Percentiles rank a stretch among this genome's conserved stretches.
These are phyloP conservation scores for Macquaria australasica DNA, from an alignment of 2,113 vertebrate species.

Conservation along the genomic window DNA sequence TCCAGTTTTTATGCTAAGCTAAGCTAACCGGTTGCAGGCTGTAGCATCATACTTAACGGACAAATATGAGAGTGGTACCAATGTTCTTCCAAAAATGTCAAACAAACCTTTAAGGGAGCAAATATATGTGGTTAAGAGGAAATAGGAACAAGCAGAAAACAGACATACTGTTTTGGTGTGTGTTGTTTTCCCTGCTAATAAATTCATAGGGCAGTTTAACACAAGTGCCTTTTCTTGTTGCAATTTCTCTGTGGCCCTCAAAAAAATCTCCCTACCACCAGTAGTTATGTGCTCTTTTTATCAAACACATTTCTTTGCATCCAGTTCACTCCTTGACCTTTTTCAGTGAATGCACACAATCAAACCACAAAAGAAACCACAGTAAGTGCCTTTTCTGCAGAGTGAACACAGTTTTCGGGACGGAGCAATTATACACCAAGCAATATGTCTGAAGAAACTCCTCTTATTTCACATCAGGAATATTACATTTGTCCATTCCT, in stretches of 20 bases:
- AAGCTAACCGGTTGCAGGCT: background rate
- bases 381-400: background rate
- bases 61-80: background rate
- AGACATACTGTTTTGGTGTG: background rate
- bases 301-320: background rate
- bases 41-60: background rate
- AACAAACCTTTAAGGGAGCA: background rate
- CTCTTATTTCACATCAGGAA: background rate
- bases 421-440: background rate
- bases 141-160: background rate
- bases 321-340: background rate
- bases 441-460: background rate
- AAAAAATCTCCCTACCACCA: background rate
- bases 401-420: background rate
- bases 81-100: background rate
- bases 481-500: background rate
- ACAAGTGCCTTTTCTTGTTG: background rate
- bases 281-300: background rate
- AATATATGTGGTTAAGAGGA: background rate
- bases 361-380: background rate
- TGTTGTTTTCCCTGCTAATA: background rate
- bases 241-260: background rate
- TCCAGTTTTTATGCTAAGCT: background rate
- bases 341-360: background rate
- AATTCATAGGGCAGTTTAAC: background rate